A percentile compares a stretch with the other conserved stretches of the same genome.
phyloP scores from a whole-genome alignment of 1,140 invertebrate genomes.

The Tachypleus tridentatus region DNA sequence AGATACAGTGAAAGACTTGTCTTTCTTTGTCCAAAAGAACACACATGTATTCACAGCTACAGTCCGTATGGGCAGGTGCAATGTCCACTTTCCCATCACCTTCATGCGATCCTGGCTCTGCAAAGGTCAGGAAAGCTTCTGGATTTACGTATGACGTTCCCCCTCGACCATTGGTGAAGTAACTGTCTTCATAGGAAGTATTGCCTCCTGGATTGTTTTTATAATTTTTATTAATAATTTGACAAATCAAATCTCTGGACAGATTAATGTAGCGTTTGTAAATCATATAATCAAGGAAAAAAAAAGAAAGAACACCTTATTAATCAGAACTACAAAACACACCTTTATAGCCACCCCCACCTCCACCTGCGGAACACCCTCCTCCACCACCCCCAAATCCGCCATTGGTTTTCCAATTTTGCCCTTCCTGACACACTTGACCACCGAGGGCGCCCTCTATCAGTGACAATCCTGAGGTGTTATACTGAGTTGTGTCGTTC shows the following conservation, averaged over 20 bases:
- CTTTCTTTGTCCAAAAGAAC: neutral
- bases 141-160: neutral
- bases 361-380: constrained; percentile 49
- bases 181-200: neutral
- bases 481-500: neutral
- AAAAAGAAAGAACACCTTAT: too few relatives aligned
- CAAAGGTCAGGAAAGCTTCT: neutral
- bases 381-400: constrained; percentile 78
- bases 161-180: neutral
- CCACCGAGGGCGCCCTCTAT: neutral
- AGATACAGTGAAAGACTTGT: neutral
- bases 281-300: too few relatives aligned
- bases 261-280: too few relatives aligned
- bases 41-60: constrained; percentile 1
- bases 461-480: neutral
- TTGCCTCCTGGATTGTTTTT: neutral
- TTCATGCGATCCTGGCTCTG: neutral
- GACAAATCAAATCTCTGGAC: too few relatives aligned
- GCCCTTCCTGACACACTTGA: neutral
- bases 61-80: neutral
- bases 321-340: too few relatives aligned
- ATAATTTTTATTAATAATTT: too few relatives aligned
- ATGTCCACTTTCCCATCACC: neutral
- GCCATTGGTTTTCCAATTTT: constrained; percentile 45
- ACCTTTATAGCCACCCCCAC: constrained; percentile 32